Conservation (phyloP, 2,888 invertebrate genomes). For the Agriopis aurantiaria region DNA sequence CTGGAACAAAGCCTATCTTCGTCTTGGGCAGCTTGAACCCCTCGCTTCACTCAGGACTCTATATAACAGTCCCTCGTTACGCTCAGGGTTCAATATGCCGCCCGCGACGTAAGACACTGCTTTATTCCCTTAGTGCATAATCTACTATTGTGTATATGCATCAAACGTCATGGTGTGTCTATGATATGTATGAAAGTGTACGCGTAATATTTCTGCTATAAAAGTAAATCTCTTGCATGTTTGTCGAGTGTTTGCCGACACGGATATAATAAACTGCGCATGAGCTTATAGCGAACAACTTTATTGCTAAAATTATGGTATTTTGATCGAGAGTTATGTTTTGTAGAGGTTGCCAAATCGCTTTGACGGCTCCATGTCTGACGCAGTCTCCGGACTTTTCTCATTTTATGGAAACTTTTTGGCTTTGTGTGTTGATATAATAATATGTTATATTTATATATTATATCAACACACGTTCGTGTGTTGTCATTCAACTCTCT, state of each 20-base stretch:
- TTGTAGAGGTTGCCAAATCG: slow-evolving; percentile 18
- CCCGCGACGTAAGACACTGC: too few relatives aligned
- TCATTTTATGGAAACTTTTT: slow-evolving; percentile 11
- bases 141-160: too few relatives aligned
- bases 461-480: not conserved
- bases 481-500: not conserved
- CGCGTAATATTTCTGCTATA: too few relatives aligned
- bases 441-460: not conserved
- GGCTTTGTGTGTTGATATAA: not conserved
- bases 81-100: too few relatives aligned
- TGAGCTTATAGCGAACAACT: not conserved
- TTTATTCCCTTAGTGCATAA: too few relatives aligned
- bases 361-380: not conserved
- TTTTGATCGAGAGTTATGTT: slow-evolving; percentile 19
- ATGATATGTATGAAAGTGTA: too few relatives aligned
- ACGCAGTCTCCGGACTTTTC: slow-evolving; percentile 4
- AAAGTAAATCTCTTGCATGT: not conserved
- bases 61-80: too few relatives aligned
- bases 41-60: too few relatives aligned
- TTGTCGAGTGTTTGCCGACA: not conserved
- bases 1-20: too few relatives aligned
- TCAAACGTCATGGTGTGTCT: too few relatives aligned
- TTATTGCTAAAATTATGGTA: slow-evolving; percentile 12
- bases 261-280: not conserved
- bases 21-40: too few relatives aligned